Evolutionary conservation across 1,140 invertebrate genomes (phyloP).

Genomic region (Drosophila teissieri): DNA sequence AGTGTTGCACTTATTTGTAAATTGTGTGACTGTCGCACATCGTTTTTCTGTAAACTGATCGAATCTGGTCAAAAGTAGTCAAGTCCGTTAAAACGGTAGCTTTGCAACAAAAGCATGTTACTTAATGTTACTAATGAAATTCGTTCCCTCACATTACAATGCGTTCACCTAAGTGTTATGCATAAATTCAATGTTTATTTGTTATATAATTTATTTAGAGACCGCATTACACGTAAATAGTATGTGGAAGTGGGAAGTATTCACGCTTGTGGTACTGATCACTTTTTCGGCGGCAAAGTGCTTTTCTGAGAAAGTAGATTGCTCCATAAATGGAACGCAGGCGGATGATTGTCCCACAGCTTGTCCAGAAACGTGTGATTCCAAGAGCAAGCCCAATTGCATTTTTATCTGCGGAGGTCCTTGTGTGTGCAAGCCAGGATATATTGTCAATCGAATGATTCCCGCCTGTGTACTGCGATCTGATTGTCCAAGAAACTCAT

Average conservation of each 20-base stretch:
- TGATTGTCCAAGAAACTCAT: constrained; percentile 2
- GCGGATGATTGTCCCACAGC: neutral
- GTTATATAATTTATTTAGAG: neutral
- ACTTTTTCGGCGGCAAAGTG: neutral
- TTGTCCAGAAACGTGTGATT: constrained; percentile 7
- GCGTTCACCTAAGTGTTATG: too few species aligned
- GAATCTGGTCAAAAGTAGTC: too few species aligned
- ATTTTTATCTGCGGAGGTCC: neutral
- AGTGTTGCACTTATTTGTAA: too few species aligned
- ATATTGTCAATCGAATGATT: neutral
- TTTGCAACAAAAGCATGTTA: too few species aligned
- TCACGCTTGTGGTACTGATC: neutral
- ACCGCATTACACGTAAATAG: neutral
- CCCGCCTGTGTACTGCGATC: neutral
- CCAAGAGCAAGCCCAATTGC: neutral
- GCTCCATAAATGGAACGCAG: constrained; percentile 6
- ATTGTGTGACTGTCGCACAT: too few species aligned
- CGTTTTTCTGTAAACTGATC: too few species aligned
- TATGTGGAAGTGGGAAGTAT: neutral
- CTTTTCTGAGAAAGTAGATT: neutral
- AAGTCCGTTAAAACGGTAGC: too few species aligned
- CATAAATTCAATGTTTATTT: too few species aligned
- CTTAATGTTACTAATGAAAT: too few species aligned
- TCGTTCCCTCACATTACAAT: neutral
- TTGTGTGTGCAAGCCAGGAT: constrained; percentile 12